Evolutionary conservation across 2,797 vertebrate species (phyloP).

Genomic region (Eulemur rubriventer): DNA sequence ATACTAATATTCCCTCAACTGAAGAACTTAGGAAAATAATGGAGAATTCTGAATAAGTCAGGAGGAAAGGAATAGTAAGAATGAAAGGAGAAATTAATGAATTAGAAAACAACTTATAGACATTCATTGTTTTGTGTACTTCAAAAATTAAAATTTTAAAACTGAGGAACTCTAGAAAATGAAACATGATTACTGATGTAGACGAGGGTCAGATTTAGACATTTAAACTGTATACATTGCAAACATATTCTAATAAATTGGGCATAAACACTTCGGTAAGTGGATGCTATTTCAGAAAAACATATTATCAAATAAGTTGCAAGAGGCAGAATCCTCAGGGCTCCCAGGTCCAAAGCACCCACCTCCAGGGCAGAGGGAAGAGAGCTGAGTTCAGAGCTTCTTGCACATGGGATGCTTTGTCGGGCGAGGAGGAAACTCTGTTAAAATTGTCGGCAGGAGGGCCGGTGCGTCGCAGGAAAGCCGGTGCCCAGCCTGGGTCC

Average conservation of each 20-base stretch:
- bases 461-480: rapidly evolving
- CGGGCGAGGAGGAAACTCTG: no score
- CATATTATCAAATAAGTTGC: no score
- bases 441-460: rapidly evolving
- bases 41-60: background rate
- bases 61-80: no score
- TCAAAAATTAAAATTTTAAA: background rate
- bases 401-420: rapidly evolving
- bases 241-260: background rate
- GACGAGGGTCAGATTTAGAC: background rate
- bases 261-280: background rate
- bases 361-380: background rate
- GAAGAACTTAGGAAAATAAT: background rate
- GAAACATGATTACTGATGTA: rapidly evolving
- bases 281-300: background rate
- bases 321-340: background rate
- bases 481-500: rapidly evolving
- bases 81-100: background rate
- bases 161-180: background rate
- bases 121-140: rapidly evolving
- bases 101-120: background rate
- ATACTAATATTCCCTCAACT: rapidly evolving
- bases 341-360: no score
- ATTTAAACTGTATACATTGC: no score
- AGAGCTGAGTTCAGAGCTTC: no score